Evolutionary conservation across 2,888 invertebrate species (phyloP).

Genomic region (Ametastegia equiseti): DNA sequence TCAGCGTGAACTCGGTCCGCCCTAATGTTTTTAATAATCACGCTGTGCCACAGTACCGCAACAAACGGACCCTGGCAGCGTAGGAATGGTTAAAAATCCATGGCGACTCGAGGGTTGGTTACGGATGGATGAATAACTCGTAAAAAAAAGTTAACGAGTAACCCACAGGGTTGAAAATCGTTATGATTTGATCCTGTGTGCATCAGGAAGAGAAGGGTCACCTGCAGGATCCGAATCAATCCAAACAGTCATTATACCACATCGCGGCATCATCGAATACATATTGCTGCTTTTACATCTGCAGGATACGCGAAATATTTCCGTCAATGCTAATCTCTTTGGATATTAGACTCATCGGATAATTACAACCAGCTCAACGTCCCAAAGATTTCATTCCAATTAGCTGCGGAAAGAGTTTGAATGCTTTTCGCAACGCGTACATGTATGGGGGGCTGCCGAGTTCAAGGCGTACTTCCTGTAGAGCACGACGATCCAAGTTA

Average conservation of each 20-base stretch:
- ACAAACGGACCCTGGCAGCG: background rate
- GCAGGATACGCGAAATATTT: too few species aligned
- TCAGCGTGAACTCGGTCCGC: constrained; percentile 58
- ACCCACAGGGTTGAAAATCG: constrained; percentile 1
- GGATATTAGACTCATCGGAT: too few species aligned
- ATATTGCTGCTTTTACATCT: background rate
- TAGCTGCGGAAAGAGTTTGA: too few species aligned
- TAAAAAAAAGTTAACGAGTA: constrained; percentile 9
- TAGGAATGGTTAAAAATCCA: background rate
- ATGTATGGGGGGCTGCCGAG: too few species aligned
- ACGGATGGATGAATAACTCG: constrained; percentile 19
- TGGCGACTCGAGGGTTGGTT: background rate
- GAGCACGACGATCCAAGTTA: too few species aligned
- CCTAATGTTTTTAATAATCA: constrained; percentile 45
- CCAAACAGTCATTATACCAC: background rate
- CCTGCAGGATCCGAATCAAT: background rate
- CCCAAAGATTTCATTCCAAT: too few species aligned
- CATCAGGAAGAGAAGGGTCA: background rate
- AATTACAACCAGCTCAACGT: too few species aligned
- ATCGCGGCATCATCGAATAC: background rate
- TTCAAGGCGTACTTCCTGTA: too few species aligned
- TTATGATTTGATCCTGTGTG: background rate
- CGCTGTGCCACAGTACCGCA: constrained; percentile 37
- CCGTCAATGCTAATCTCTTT: too few species aligned
- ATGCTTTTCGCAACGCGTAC: too few species aligned